Conservation (phyloP, 2,888 invertebrate genomes). For the Synergus laeviventris region DNA sequence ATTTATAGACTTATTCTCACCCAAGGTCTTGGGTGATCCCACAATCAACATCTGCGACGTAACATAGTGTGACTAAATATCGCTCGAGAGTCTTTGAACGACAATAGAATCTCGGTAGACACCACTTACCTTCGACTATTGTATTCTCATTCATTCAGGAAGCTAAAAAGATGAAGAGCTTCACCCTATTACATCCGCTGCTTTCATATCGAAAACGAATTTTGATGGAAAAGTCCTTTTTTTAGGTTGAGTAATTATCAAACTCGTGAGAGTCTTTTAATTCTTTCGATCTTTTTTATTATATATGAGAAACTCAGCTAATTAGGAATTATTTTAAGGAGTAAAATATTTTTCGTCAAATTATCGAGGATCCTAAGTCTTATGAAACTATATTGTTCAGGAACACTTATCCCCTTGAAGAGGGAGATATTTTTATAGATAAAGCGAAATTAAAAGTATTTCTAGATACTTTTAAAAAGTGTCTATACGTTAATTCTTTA, state of each 20-base stretch:
- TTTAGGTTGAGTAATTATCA: conserved; percentile 2
- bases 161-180: conserved; percentile 10
- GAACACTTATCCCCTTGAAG: no score
- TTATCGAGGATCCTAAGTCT: no score
- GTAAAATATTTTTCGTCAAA: not conserved
- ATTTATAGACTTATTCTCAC: conserved; percentile 64
- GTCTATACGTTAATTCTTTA: no score
- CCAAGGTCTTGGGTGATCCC: conserved; percentile 54
- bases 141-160: conserved; percentile 15
- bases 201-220: conserved; percentile 11
- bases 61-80: conserved; percentile 63
- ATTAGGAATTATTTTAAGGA: not conserved
- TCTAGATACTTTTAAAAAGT: no score
- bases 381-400: no score
- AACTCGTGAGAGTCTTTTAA: not conserved
- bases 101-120: conserved; percentile 33
- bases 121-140: conserved; percentile 32
- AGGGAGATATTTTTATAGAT: no score
- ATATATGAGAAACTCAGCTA: no score
- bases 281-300: not conserved
- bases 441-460: no score
- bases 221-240: not conserved
- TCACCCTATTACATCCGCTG: conserved; percentile 21
- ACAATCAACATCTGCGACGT: conserved; percentile 56
- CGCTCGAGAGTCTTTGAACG: conserved; percentile 10